Conservation (phyloP, 2,113 vertebrate species). For the Parus major region DNA sequence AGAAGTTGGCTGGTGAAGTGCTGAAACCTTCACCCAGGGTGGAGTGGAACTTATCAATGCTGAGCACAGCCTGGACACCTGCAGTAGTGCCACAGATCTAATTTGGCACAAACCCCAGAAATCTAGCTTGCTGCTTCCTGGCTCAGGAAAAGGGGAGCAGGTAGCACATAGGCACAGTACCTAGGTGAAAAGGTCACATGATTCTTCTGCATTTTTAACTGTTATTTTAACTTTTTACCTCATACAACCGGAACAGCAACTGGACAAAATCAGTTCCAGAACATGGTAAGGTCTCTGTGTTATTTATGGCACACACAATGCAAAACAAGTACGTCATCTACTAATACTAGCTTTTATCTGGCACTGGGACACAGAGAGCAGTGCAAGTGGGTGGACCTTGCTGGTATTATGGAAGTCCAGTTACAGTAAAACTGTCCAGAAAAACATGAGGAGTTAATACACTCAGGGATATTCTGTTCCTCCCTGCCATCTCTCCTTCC, state of each 20-base stretch:
- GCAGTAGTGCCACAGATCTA: not conserved
- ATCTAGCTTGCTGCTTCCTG: not conserved
- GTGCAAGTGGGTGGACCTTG: not conserved
- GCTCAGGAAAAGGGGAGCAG: not conserved
- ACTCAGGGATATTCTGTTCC: not conserved
- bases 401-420: not conserved
- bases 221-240: not conserved
- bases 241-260: not conserved
- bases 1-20: not conserved
- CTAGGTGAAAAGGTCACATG: accelerated
- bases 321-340: not conserved
- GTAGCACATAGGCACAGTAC: not conserved
- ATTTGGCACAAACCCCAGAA: not conserved
- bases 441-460: not conserved
- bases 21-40: not conserved
- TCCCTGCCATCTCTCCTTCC: not conserved
- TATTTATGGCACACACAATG: not conserved
- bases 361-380: not conserved
- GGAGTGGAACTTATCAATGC: accelerated
- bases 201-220: not conserved
- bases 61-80: not conserved
- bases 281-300: not conserved
- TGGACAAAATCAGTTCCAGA: not conserved
- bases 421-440: not conserved
- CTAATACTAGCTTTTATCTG: not conserved